These are phyloP conservation scores for Sebastes diploproa DNA, from an alignment of 2,797 vertebrate genomes.

Conservation along the genomic window DNA sequence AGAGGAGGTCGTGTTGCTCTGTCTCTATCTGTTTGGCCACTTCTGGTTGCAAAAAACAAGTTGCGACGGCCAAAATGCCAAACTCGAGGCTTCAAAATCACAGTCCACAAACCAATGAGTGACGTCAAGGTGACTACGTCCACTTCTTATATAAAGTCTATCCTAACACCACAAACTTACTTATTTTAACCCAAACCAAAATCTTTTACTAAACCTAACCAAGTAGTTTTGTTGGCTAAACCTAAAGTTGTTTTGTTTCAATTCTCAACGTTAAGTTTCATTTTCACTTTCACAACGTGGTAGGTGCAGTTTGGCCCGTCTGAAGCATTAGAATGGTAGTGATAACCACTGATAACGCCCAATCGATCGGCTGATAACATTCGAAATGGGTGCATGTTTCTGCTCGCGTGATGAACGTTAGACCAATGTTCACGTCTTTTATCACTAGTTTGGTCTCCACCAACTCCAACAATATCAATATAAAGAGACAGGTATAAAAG, in stretches of 20 bases:
- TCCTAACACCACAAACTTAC: not conserved
- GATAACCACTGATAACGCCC: not conserved
- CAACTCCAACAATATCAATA: not conserved
- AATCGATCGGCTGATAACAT: not conserved
- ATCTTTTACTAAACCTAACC: not conserved
- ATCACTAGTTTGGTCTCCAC: not conserved
- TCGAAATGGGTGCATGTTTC: not conserved
- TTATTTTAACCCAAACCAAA: not conserved
- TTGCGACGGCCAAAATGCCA: too few species aligned
- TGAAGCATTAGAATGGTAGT: not conserved
- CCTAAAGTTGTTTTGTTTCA: too few species aligned
- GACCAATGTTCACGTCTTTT: not conserved
- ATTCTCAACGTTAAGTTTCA: too few species aligned
- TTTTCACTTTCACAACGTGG: too few species aligned
- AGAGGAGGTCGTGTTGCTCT: too few species aligned
- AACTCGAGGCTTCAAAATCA: too few species aligned
- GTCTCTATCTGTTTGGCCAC: too few species aligned
- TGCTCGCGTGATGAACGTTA: too few species aligned
- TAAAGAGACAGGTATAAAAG: not conserved
- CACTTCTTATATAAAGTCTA: too few species aligned
- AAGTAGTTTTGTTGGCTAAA: not conserved
- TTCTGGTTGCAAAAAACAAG: too few species aligned
- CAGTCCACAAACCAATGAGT: too few species aligned
- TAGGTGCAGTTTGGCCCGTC: not conserved
- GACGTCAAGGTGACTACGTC: too few species aligned